Evolutionary conservation across 1,140 invertebrate species (phyloP).

Genomic region (Lethrus apterus): DNA sequence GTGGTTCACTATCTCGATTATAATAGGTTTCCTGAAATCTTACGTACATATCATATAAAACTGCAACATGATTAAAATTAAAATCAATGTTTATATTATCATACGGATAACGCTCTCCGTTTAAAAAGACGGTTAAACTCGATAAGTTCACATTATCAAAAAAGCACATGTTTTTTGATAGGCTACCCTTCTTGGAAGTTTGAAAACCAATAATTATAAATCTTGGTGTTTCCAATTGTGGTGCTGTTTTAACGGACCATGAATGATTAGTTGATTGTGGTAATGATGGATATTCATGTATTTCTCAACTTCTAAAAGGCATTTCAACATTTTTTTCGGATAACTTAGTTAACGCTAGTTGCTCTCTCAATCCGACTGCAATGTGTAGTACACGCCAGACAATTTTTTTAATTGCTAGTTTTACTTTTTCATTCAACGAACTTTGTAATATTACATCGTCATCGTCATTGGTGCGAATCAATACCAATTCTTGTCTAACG

Average conservation of each 20-base stretch:
- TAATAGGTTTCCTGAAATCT: constrained; percentile 29
- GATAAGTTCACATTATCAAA: constrained; percentile 30
- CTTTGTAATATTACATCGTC: constrained; percentile 17
- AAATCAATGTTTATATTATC: constrained; percentile 29
- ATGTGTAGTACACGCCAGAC: constrained; percentile 19
- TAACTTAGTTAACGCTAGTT: constrained; percentile 18
- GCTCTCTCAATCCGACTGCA: constrained; percentile 2
- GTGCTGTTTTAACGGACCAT: constrained; percentile 8
- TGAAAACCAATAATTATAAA: constrained; percentile 17
- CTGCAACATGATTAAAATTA: constrained; percentile 18
- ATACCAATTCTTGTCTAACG: constrained; percentile 19
- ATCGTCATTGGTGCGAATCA: constrained; percentile 30
- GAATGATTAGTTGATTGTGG: constrained; percentile 10
- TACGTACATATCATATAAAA: constrained; percentile 29
- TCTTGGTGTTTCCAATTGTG: constrained; percentile 26
- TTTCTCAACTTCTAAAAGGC: constrained; percentile 15
- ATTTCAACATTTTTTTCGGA: constrained; percentile 17
- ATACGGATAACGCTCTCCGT: constrained; percentile 20
- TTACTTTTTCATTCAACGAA: constrained; percentile 5
- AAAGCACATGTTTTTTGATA: constrained; percentile 11
- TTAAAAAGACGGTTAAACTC: constrained; percentile 30
- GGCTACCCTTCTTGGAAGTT: constrained; percentile 1
- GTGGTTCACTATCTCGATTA: constrained; percentile 16
- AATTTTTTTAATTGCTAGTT: constrained; percentile 13
- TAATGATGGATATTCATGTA: not conserved